These are phyloP conservation scores for Bugula neritina DNA, from an alignment of 2,888 invertebrate genomes.

Conservation along the genomic window DNA sequence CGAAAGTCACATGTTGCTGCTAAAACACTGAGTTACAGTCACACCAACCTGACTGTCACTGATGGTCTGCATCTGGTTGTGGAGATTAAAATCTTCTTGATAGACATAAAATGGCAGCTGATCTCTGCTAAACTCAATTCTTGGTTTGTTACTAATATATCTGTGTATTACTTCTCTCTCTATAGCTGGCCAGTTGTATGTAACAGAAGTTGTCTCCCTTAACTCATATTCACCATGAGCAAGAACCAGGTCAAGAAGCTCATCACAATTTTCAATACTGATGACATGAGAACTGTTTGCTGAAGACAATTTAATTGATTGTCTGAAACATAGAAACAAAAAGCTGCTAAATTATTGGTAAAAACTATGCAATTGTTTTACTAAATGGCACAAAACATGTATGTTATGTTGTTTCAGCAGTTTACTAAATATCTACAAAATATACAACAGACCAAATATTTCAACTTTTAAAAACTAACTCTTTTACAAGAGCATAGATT, in stretches of 20 bases:
- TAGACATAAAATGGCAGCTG: constrained; percentile 21
- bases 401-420: too few species aligned
- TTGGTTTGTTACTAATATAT: constrained; percentile 17
- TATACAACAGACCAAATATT: too few species aligned
- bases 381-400: too few species aligned
- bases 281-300: not conserved
- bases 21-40: too few species aligned
- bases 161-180: constrained; percentile 12
- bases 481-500: too few species aligned
- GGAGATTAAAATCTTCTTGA: constrained; percentile 21
- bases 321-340: not conserved
- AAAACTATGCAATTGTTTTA: too few species aligned
- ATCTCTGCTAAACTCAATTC: not conserved
- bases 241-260: constrained; percentile 6
- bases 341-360: too few species aligned
- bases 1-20: too few species aligned
- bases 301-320: not conserved
- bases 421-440: too few species aligned
- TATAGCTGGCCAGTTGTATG: constrained; percentile 24
- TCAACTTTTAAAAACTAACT: too few species aligned
- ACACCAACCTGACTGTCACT: not conserved
- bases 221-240: constrained; percentile 20
- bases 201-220: not conserved
- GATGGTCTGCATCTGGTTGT: constrained; percentile 19
- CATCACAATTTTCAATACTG: not conserved